These are phyloP conservation scores for Manduca sexta DNA, from an alignment of 1,140 invertebrate genomes.

Conservation along the genomic window DNA sequence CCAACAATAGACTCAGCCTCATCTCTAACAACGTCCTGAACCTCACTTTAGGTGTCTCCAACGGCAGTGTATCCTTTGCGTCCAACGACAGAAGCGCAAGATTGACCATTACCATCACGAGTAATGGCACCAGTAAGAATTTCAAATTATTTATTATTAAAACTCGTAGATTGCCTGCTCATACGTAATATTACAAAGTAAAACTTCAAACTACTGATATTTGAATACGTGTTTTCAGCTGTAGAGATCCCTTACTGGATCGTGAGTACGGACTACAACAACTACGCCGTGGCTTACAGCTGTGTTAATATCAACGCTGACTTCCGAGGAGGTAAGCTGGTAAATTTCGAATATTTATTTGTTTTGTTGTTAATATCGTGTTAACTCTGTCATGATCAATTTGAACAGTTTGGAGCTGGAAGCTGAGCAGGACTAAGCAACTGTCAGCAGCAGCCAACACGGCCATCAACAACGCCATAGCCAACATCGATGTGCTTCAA, in stretches of 20 bases:
- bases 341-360: background rate
- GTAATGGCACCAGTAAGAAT: conserved; percentile 5
- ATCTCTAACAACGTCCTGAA: conserved; percentile 19
- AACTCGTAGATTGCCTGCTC: too few species aligned
- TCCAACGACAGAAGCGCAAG: conserved; percentile 16
- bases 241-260: conserved; percentile 19
- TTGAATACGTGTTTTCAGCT: conserved; percentile 1
- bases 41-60: conserved; percentile 5
- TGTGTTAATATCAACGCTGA: conserved; percentile 34
- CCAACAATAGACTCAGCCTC: conserved; percentile 13
- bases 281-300: conserved; percentile 34
- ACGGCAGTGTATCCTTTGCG: conserved; percentile 10
- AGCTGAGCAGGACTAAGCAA: conserved; percentile 37
- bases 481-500: conserved; percentile 28
- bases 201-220: too few species aligned
- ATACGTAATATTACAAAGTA: too few species aligned
- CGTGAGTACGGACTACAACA: conserved; percentile 26
- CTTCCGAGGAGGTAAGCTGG: conserved; percentile 25
- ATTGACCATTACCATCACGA: conserved; percentile 4
- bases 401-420: conserved; percentile 51
- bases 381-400: background rate
- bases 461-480: conserved; percentile 33
- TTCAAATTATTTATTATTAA: background rate
- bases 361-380: too few species aligned
- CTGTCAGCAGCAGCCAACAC: conserved; percentile 17